Percentiles rank a stretch among this genome's conserved stretches.
phyloP scores from a whole-genome alignment of 2,797 vertebrate species.

The Hypotaenidia philippensis region DNA sequence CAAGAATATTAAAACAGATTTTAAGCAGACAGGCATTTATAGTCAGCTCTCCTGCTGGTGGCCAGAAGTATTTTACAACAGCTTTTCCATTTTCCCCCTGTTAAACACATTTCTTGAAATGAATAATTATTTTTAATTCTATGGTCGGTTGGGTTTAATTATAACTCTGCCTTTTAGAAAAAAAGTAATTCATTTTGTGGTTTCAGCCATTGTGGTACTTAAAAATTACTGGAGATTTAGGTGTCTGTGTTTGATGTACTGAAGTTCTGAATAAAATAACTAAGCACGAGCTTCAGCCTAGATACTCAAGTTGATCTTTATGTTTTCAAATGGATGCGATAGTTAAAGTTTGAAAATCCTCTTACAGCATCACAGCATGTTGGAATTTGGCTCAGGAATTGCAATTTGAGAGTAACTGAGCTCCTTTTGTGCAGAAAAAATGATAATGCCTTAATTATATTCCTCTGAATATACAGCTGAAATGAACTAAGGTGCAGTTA shows the following conservation, averaged over 20 bases:
- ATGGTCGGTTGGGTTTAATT: not conserved
- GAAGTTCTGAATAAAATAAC: not conserved
- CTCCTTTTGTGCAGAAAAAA: not conserved
- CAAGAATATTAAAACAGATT: not conserved
- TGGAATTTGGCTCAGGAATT: constrained; percentile 17
- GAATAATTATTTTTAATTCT: constrained; percentile 20
- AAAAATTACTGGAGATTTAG: not conserved
- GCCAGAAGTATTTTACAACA: not conserved
- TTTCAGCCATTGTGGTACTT: not conserved
- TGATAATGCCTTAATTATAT: not conserved
- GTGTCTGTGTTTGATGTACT: not conserved
- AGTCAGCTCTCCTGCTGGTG: not conserved
- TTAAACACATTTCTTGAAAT: not conserved
- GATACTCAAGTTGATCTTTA: not conserved
- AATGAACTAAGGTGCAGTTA: not conserved
- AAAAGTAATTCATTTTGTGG: not conserved
- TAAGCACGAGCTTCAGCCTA: not conserved
- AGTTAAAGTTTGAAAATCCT: constrained; percentile 34
- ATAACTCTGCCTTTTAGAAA: not conserved
- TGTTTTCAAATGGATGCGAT: not conserved
- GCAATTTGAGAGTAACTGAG: not conserved
- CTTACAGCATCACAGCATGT: not conserved
- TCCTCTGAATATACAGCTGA: not conserved
- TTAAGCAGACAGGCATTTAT: constrained; percentile 1
- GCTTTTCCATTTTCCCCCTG: not conserved